Evolutionary conservation across 2,888 invertebrate species (phyloP).

Genomic region (Caenorhabditis imperialis): DNA sequence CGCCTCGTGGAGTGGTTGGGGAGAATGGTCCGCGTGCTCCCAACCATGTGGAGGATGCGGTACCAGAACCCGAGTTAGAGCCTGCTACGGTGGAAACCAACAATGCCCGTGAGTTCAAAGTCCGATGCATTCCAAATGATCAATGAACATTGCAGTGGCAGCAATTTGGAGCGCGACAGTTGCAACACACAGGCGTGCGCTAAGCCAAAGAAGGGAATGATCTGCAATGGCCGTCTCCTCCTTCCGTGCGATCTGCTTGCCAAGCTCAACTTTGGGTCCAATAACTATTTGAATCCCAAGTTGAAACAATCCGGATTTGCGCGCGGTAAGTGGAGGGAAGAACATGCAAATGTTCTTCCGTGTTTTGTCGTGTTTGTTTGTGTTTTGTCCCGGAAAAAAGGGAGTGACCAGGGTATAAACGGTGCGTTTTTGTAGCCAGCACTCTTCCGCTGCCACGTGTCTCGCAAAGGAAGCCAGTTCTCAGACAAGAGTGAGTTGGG

Average conservation of each 20-base stretch:
- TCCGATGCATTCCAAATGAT: background rate
- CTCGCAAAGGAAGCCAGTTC: conserved; percentile 42
- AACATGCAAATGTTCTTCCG: conserved; percentile 19
- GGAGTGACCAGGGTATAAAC: background rate
- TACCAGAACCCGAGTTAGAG: conserved; percentile 59
- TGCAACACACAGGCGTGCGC: conserved; percentile 72
- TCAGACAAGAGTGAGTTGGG: conserved; percentile 15
- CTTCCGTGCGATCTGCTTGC: conserved; percentile 74
- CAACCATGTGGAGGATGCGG: conserved; percentile 71
- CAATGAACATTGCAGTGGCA: conserved; percentile 59
- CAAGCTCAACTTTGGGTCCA: conserved; percentile 72
- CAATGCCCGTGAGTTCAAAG: conserved; percentile 65
- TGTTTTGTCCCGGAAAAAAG: background rate
- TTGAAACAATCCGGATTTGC: conserved; percentile 53
- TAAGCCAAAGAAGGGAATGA: conserved; percentile 56
- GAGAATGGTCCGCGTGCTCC: conserved; percentile 65
- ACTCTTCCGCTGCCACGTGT: conserved; percentile 54
- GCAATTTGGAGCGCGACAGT: conserved; percentile 54
- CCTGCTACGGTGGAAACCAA: conserved; percentile 72
- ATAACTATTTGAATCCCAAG: conserved; percentile 57
- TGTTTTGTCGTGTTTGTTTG: conserved; percentile 23
- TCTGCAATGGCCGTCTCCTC: conserved; percentile 68
- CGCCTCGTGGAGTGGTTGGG: conserved; percentile 63
- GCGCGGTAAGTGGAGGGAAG: conserved; percentile 26
- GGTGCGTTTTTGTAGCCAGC: conserved; percentile 30